Conservation (phyloP, 2,888 invertebrate genomes). For the Microplitis manilae region DNA sequence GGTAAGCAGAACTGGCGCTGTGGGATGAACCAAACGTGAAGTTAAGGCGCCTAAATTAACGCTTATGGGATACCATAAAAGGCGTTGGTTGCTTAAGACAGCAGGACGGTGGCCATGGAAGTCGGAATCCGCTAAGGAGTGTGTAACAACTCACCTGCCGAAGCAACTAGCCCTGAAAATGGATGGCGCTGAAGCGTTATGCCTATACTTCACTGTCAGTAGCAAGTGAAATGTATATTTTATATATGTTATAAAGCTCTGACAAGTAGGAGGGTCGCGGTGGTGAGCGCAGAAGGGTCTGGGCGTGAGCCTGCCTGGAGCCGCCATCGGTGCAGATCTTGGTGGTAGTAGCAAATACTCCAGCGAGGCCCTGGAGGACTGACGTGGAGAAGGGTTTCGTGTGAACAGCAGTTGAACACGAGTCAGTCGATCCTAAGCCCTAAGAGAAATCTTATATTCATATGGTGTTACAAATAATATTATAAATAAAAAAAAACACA, state of each 20-base stretch:
- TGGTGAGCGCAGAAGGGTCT: conserved; percentile 72
- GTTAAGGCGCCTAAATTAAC: conserved; percentile 62
- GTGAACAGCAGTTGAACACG: too few species aligned
- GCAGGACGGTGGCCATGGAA: conserved; percentile 85
- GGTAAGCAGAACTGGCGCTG: conserved; percentile 52
- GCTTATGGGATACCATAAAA: conserved; percentile 71
- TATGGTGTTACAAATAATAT: too few species aligned
- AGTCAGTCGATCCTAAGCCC: too few species aligned
- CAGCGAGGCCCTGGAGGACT: conserved; percentile 67
- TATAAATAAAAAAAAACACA: too few species aligned
- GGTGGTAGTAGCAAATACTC: conserved; percentile 77
- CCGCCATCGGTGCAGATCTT: conserved; percentile 70
- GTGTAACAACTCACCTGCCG: conserved; percentile 78
- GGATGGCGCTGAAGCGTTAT: conserved; percentile 76
- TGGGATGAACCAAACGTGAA: conserved; percentile 59
- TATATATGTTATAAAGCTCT: too few species aligned
- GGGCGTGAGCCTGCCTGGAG: conserved; percentile 71
- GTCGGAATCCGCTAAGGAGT: conserved; percentile 76
- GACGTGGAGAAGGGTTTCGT: too few species aligned
- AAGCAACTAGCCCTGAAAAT: conserved; percentile 79
- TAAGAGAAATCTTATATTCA: too few species aligned
- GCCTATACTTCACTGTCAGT: conserved; percentile 65
- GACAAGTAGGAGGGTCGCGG: conserved; percentile 62
- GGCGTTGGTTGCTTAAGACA: conserved; percentile 77
- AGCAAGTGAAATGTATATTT: too few species aligned